phyloP scores from a whole-genome alignment of 2,888 invertebrate species.

The Xestoiulus laeticollis region DNA sequence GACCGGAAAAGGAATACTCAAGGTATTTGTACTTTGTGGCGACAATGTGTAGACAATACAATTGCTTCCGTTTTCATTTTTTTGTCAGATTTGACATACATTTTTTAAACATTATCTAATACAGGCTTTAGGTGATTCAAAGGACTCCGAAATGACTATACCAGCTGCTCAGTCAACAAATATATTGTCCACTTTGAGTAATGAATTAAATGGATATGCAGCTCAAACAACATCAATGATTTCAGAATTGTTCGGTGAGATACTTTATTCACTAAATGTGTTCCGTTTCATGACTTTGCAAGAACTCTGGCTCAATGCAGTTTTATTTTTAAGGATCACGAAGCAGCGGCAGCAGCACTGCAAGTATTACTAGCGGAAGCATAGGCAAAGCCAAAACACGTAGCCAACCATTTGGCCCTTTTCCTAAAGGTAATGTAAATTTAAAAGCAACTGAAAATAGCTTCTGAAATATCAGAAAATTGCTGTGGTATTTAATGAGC shows the following conservation, averaged over 20 bases:
- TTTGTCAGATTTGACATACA: not conserved
- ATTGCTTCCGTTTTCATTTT: not conserved
- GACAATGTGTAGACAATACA: too few relatives aligned
- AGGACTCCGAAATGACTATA: constrained; percentile 60
- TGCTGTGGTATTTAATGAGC: too few relatives aligned
- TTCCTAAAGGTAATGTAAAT: constrained; percentile 72
- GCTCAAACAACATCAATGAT: constrained; percentile 94
- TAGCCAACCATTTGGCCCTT: constrained; percentile 74
- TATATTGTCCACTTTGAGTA: constrained; percentile 84
- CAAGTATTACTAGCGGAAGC: constrained; percentile 55
- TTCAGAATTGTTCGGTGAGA: constrained; percentile 87
- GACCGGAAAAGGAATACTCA: constrained; percentile 78
- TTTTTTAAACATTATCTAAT: constrained; percentile 56
- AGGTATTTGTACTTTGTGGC: constrained; percentile 70
- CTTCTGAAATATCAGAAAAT: too few relatives aligned
- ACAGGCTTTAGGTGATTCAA: constrained; percentile 67
- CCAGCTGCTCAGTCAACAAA: constrained; percentile 59
- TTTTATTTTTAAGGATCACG: constrained; percentile 45
- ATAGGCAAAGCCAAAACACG: constrained; percentile 57
- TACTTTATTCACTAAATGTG: not conserved
- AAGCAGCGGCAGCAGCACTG: constrained; percentile 56
- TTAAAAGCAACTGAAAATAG: too few relatives aligned
- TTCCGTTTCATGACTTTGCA: not conserved
- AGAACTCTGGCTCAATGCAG: not conserved
- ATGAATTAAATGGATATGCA: constrained; percentile 90